phyloP scores from a whole-genome alignment of 2,888 invertebrate species.

The Drosophila niveifrons region DNA sequence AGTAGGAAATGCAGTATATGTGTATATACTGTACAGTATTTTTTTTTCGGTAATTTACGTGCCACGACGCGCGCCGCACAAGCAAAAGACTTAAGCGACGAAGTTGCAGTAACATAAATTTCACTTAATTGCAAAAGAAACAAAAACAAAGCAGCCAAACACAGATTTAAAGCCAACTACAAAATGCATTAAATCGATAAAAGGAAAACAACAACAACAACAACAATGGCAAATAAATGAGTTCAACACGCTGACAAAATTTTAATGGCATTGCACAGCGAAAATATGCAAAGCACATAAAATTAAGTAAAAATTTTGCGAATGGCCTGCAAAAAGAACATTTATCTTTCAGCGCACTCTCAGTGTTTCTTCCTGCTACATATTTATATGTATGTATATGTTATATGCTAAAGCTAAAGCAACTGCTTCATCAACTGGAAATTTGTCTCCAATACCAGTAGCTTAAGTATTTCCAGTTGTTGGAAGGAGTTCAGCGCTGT shows the following conservation, averaged over 20 bases:
- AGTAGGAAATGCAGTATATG: constrained; percentile 68
- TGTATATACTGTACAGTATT: constrained; percentile 8
- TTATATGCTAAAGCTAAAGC: not conserved
- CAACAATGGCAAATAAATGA: constrained; percentile 66
- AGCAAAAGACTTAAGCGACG: constrained; percentile 79
- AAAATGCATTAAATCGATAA: constrained; percentile 77
- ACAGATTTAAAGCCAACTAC: constrained; percentile 56
- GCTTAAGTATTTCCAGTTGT: constrained; percentile 58
- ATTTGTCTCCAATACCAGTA: constrained; percentile 69
- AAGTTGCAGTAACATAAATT: constrained; percentile 79
- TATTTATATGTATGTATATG: not conserved
- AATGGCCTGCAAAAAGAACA: constrained; percentile 54
- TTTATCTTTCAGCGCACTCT: constrained; percentile 55
- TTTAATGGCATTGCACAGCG: constrained; percentile 61
- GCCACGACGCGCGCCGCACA: constrained; percentile 67
- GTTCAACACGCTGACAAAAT: constrained; percentile 75
- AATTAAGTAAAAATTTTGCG: constrained; percentile 59
- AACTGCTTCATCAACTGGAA: constrained; percentile 51
- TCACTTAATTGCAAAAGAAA: constrained; percentile 74
- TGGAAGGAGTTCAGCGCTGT: constrained; percentile 53
- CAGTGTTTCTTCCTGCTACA: constrained; percentile 31
- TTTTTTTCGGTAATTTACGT: constrained; percentile 73
- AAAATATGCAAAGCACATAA: constrained; percentile 76
- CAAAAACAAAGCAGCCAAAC: constrained; percentile 35
- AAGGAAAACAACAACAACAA: constrained; percentile 28